Conservation (phyloP, 2,888 invertebrate genomes). For the Pelosia muscerda region DNA sequence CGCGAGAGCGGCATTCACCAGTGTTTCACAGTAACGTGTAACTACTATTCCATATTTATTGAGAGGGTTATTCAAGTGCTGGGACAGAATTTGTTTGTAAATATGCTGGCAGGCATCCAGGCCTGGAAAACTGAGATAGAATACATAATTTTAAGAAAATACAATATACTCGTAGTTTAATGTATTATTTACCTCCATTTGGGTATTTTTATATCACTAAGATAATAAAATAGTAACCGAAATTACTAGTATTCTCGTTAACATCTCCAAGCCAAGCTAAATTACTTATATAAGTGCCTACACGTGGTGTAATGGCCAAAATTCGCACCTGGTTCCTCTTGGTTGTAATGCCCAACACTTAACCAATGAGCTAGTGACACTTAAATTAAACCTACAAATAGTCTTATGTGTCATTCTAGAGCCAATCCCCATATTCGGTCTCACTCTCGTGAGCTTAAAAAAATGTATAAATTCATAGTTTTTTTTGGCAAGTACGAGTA, state of each 20-base stretch:
- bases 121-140: conserved; percentile 91
- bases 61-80: conserved; percentile 89
- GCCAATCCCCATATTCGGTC: too few species aligned
- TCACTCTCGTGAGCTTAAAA: too few species aligned
- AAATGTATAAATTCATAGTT: background rate
- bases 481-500: background rate
- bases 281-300: too few species aligned
- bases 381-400: too few species aligned
- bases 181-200: background rate
- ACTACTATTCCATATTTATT: conserved; percentile 89
- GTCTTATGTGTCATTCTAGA: too few species aligned
- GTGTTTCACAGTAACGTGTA: conserved; percentile 85
- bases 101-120: conserved; percentile 93
- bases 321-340: too few species aligned
- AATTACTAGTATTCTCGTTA: too few species aligned
- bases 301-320: too few species aligned
- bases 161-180: background rate
- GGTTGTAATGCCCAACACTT: too few species aligned
- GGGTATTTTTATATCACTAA: background rate
- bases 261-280: too few species aligned
- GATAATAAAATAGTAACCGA: too few species aligned
- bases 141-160: background rate
- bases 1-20: conserved; percentile 91
- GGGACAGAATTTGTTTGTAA: conserved; percentile 93
- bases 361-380: too few species aligned